Evolutionary conservation across 2,113 vertebrate species (phyloP).

Genomic region (Heterotilapia buettikoferi): DNA sequence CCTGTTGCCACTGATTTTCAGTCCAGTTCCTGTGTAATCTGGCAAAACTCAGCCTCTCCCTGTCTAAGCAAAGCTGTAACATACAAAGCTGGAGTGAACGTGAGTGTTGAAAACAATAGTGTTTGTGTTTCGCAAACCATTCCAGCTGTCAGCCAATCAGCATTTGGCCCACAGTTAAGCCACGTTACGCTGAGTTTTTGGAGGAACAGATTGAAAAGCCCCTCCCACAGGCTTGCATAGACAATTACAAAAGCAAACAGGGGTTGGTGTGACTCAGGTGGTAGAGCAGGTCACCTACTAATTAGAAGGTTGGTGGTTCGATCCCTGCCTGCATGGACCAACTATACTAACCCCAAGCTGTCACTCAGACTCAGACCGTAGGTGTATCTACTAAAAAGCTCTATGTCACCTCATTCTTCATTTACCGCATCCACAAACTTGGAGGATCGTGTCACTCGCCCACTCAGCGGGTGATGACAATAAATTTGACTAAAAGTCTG

Average conservation of each 20-base stretch:
- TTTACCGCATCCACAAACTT: not conserved
- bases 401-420: not conserved
- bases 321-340: not conserved
- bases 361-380: not conserved
- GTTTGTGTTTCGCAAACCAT: not conserved
- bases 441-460: not conserved
- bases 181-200: not conserved
- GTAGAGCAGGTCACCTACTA: not conserved
- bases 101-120: not conserved
- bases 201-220: not conserved
- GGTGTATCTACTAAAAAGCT: not conserved
- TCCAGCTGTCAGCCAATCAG: not conserved
- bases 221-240: not conserved
- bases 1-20: not conserved
- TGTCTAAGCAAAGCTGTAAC: not conserved
- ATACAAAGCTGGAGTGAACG: not conserved
- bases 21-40: not conserved
- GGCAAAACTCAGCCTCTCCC: not conserved
- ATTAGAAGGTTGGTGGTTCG: not conserved
- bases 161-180: not conserved
- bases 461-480: not conserved
- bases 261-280: not conserved
- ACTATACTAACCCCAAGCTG: not conserved
- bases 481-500: not conserved
- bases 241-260: not conserved